These are phyloP conservation scores for Tragelaphus imberbis DNA, from an alignment of 2,113 vertebrate genomes.

Conservation along the genomic window DNA sequence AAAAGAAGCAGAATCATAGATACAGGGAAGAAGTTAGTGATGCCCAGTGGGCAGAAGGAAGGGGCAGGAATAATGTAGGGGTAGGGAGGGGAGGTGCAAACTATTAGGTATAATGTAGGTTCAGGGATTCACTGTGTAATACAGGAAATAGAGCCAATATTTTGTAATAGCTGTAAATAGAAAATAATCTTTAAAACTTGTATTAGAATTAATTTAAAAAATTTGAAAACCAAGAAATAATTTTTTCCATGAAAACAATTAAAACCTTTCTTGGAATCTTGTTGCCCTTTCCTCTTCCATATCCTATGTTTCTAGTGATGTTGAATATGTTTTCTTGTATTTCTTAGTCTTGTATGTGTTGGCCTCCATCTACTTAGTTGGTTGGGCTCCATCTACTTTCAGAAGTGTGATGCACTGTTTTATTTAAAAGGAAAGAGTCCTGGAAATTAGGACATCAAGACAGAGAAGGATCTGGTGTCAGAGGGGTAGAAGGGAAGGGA, in stretches of 20 bases:
- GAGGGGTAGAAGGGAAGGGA: background rate
- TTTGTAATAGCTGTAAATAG: background rate
- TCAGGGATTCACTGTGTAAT: background rate
- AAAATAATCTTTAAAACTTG: background rate
- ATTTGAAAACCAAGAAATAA: background rate
- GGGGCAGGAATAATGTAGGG: background rate
- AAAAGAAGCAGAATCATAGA: background rate
- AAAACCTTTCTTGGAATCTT: background rate
- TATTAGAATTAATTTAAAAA: background rate
- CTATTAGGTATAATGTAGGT: background rate
- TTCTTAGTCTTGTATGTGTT: background rate
- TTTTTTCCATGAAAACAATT: background rate
- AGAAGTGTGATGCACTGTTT: background rate
- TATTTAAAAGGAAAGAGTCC: background rate
- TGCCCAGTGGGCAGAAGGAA: background rate
- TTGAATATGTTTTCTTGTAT: accelerated
- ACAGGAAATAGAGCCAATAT: background rate
- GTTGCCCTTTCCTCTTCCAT: accelerated
- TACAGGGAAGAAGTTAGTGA: background rate
- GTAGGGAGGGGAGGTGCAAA: background rate
- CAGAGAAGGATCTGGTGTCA: background rate
- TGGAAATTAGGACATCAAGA: background rate
- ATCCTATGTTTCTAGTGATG: background rate
- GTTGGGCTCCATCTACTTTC: background rate
- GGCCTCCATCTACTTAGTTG: background rate